Base-by-base conservation (phyloP, 2,888 invertebrate genomes). In the Noctua janthe region DNA sequence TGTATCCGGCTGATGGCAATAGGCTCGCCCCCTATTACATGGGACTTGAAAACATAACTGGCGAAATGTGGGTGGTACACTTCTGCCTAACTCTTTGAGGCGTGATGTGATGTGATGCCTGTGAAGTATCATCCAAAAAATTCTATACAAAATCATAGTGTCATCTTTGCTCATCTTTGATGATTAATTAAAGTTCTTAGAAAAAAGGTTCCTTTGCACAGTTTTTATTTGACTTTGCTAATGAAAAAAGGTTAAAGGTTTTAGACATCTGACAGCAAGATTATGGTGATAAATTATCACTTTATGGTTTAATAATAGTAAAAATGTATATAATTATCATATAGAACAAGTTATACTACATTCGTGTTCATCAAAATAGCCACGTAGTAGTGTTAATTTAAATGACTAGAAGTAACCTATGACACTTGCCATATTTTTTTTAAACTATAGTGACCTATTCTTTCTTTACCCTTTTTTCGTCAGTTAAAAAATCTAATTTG, bases 171-270 rank as follows among this genome's bases (percentile, higher is more conserved):
- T 76, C 69, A 15, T 74, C 20, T 66, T 73, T 59, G 17, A 35
- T 43, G 13, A 70, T 70, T 82, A 75, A 75, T 83, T 39, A 13
- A 67, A 70, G 4, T 78, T 66, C 49, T 51, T 39, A 74, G 70
- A 76, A 84, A 84, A 85, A 74, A 76, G 51, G 66, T n/a, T 71
- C 39, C 23, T 43, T 15, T 23, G 49, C 64, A 67, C 47, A 74
- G 59, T 75, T 75, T 71, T 76, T 56, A 71, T 76, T 86, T 29
- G 2, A 47, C 8, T 71, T 66, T 43, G n/a, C 59, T 69, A 75
- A 77, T 62, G 23, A 77, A 20, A 67, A 56, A 83, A 74, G 83
- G 70, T 83, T 67, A 83, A 73, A 85, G 17, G 78, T 84, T 59
- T 62, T 17, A 64, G 35, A 76, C 39, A 76, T 23, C 59, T 83